Conservation (phyloP, 2,797 vertebrate species). For the Chromis chromis region DNA sequence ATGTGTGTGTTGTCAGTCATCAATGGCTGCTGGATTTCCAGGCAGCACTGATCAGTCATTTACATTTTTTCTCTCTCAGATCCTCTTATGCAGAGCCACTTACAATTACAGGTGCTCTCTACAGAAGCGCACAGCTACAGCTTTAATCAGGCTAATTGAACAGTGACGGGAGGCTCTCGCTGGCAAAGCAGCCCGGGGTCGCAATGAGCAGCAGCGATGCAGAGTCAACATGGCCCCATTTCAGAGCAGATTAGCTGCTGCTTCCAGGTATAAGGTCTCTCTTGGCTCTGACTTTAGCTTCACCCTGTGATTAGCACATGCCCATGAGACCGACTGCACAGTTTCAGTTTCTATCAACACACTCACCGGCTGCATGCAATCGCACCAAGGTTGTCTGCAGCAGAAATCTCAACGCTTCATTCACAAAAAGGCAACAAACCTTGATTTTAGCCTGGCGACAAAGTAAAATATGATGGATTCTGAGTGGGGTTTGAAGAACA, state of each 20-base stretch:
- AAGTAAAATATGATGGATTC: not conserved
- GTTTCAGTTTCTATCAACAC: slow-evolving; percentile 2
- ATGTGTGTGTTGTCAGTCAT: slow-evolving; percentile 8
- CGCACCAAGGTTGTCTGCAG: not conserved
- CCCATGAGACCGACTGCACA: slow-evolving; percentile 21
- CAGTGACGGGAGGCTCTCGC: slow-evolving; percentile 4
- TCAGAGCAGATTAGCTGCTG: slow-evolving; percentile 57
- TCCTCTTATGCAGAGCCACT: slow-evolving; percentile 18
- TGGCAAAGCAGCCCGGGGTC: not conserved
- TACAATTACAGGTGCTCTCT: slow-evolving; percentile 23
- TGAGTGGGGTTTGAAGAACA: not conserved
- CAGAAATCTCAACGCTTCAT: not conserved
- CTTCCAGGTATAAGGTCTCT: slow-evolving; percentile 46
- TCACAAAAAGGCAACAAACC: not conserved
- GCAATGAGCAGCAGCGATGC: slow-evolving; percentile 26
- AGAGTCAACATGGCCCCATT: slow-evolving; percentile 36
- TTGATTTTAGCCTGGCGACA: not conserved
- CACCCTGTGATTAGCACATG: slow-evolving; percentile 50
- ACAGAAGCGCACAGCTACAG: not conserved
- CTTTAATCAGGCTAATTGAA: slow-evolving; percentile 38
- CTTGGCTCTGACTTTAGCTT: slow-evolving; percentile 39
- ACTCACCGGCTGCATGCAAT: not conserved
- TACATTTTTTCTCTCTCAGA: slow-evolving; percentile 30
- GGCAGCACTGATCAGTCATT: slow-evolving; percentile 31
- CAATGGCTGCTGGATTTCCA: slow-evolving; percentile 42